These are phyloP conservation scores for Oryzias sinensis DNA, from an alignment of 2,797 vertebrate species.

Conservation along the genomic window DNA sequence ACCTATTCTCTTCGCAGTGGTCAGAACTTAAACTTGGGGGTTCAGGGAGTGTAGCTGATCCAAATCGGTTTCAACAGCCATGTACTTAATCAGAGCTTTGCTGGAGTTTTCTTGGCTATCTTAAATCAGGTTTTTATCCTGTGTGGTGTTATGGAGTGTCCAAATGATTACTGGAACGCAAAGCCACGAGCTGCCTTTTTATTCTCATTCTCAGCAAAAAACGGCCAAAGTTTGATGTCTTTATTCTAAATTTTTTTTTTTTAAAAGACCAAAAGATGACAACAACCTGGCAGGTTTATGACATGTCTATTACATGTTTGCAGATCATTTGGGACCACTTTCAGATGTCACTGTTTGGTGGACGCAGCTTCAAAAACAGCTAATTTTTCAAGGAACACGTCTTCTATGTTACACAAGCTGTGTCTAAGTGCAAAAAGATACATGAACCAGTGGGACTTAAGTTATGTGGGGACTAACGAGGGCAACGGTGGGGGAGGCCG, in stretches of 20 bases:
- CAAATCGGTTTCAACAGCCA: slow-evolving; percentile 57
- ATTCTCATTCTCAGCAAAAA: slow-evolving; percentile 20
- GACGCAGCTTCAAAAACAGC: slow-evolving; percentile 61
- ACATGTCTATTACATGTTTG: slow-evolving; percentile 23
- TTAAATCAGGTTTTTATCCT: slow-evolving; percentile 40
- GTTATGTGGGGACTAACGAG: slow-evolving; percentile 67
- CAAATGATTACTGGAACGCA: slow-evolving; percentile 47
- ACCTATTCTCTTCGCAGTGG: slow-evolving; percentile 47
- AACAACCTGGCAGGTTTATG: slow-evolving; percentile 23
- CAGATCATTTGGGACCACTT: slow-evolving; percentile 23
- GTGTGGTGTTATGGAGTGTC: slow-evolving; percentile 26
- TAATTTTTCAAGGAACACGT: slow-evolving; percentile 69
- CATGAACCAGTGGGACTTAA: slow-evolving; percentile 70
- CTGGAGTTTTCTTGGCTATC: slow-evolving; percentile 29
- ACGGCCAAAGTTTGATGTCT: no score
- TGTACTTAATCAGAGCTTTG: slow-evolving; percentile 50
- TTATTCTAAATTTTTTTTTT: background rate
- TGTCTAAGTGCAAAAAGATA: slow-evolving; percentile 77
- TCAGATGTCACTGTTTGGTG: slow-evolving; percentile 43
- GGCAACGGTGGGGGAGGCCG: slow-evolving; percentile 53
- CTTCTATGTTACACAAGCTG: slow-evolving; percentile 70
- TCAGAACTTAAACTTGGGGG: slow-evolving; percentile 38
- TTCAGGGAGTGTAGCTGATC: slow-evolving; percentile 43
- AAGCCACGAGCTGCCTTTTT: slow-evolving; percentile 28
- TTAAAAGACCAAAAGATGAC: slow-evolving; percentile 14